Evolutionary conservation across 2,888 invertebrate species (phyloP).

Genomic region (Caenorhabditis virilis): DNA sequence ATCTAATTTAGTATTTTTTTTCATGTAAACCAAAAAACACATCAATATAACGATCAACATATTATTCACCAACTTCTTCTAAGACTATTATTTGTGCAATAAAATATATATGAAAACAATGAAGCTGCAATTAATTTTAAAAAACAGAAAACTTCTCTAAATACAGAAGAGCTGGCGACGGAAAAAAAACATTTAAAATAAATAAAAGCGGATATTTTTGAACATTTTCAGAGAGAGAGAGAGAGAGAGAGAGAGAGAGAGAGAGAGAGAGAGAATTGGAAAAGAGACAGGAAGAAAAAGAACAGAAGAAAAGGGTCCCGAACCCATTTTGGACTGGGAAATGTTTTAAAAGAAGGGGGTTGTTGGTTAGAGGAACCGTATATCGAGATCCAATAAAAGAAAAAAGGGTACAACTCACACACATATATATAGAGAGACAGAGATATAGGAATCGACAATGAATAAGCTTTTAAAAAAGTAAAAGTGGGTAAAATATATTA

Average conservation of each 20-base stretch:
- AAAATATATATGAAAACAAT: slow-evolving; percentile 1
- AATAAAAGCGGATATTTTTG: neutral
- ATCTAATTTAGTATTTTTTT: no score
- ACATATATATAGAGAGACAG: neutral
- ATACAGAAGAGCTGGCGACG: slow-evolving; percentile 5
- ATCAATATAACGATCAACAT: no score
- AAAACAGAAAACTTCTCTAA: neutral
- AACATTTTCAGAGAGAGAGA: slow-evolving; percentile 6
- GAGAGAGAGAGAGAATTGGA: neutral
- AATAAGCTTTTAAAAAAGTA: neutral
- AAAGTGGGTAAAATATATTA: neutral
- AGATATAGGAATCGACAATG: slow-evolving; percentile 10
- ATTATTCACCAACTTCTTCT: no score
- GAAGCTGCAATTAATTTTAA: slow-evolving; percentile 16
- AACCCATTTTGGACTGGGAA: no score
- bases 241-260: neutral
- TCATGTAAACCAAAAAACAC: no score
- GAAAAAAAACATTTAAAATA: slow-evolving; percentile 1
- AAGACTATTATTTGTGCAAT: no score
- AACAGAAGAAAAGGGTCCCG: no score
- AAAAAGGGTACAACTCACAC: slow-evolving; percentile 7
- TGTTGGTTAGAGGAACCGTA: slow-evolving; percentile 26
- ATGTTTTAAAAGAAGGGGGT: slow-evolving; percentile 3
- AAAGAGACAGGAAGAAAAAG: neutral
- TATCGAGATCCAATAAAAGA: slow-evolving; percentile 38